phyloP scores from a whole-genome alignment of 2,113 vertebrate genomes.

The Lophura nycthemera region DNA sequence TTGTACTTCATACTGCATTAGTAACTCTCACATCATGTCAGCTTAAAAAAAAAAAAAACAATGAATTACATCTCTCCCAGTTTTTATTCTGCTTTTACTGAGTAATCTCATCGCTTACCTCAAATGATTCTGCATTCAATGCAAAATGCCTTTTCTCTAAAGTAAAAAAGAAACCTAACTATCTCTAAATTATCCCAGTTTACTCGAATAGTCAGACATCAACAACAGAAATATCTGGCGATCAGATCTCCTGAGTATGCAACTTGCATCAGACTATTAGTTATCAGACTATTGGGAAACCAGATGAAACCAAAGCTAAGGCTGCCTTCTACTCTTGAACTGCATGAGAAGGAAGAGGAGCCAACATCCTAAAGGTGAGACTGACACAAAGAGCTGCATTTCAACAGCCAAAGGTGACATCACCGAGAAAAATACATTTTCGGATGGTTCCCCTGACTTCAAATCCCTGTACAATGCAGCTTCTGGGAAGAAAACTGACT shows the following conservation, averaged over 20 bases:
- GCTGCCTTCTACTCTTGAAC: not conserved
- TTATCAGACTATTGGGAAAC: not conserved
- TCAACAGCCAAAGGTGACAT: not conserved
- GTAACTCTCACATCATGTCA: conserved; percentile 27
- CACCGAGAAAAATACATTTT: not conserved
- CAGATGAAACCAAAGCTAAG: not conserved
- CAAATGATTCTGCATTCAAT: conserved; percentile 5
- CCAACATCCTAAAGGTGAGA: not conserved
- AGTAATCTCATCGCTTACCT: conserved; percentile 17
- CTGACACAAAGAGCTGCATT: not conserved
- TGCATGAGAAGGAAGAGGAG: not conserved
- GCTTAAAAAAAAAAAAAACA: not conserved
- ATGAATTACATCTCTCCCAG: not conserved
- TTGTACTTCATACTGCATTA: conserved; percentile 41
- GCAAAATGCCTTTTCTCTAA: conserved; percentile 4
- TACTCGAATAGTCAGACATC: not conserved
- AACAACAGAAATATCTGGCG: not conserved
- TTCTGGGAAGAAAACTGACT: not conserved
- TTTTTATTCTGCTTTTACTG: conserved; percentile 23
- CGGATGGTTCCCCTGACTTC: not conserved
- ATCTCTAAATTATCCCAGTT: not conserved
- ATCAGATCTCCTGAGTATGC: not conserved
- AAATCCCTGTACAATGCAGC: not conserved
- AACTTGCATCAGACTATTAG: not conserved
- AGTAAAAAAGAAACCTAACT: conserved; percentile 6